These are phyloP conservation scores for Mobula hypostoma DNA, from an alignment of 2,113 vertebrate species.

Conservation along the genomic window DNA sequence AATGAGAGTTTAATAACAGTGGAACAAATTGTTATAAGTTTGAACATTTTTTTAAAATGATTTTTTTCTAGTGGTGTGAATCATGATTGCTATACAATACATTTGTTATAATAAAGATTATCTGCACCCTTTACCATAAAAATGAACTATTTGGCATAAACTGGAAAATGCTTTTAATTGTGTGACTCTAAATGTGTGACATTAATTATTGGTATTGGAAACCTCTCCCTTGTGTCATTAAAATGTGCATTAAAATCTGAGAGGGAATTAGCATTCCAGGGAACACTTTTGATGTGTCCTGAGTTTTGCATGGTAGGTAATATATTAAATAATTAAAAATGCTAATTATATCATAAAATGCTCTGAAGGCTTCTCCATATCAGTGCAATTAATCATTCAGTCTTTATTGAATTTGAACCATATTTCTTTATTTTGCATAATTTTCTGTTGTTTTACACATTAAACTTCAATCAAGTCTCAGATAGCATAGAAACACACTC, in stretches of 20 bases:
- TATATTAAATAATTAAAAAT: slow-evolving; percentile 37
- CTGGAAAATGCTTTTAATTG: slow-evolving; percentile 26
- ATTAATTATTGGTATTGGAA: slow-evolving; percentile 12
- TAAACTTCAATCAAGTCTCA: neutral
- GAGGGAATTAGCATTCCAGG: slow-evolving; percentile 31
- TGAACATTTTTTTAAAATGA: neutral
- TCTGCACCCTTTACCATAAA: neutral
- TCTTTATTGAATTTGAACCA: slow-evolving; percentile 35
- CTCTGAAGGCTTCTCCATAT: slow-evolving; percentile 35
- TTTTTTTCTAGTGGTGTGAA: neutral
- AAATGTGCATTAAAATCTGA: slow-evolving; percentile 8
- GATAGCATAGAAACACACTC: neutral
- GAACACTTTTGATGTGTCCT: slow-evolving; percentile 28
- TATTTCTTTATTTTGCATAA: slow-evolving; percentile 37
- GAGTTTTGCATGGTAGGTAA: slow-evolving; percentile 15
- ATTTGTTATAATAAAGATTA: neutral
- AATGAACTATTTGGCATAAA: neutral
- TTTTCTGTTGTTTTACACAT: slow-evolving; percentile 34
- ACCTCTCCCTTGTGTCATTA: slow-evolving; percentile 29
- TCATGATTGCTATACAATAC: neutral
- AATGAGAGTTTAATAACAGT: neutral
- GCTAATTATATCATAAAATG: slow-evolving; percentile 37
- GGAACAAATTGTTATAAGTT: neutral
- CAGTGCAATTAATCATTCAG: slow-evolving; percentile 36
- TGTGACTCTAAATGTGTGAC: neutral